phyloP scores from a whole-genome alignment of 2,888 invertebrate species.

The Cryptus viduatorius region DNA sequence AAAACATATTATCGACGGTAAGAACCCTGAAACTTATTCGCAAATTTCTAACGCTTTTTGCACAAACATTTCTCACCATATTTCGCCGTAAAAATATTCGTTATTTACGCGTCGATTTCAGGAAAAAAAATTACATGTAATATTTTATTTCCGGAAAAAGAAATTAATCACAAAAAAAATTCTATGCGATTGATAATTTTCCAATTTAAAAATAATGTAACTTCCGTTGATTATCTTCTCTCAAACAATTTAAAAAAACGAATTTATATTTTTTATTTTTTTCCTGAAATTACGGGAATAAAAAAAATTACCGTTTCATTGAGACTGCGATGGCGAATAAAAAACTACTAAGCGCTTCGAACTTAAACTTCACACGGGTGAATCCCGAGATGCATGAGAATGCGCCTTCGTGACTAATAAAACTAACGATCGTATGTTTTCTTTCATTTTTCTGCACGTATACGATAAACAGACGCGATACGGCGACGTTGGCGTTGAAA shows the following conservation, averaged over 20 bases:
- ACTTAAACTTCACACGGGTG: background rate
- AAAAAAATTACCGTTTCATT: no score
- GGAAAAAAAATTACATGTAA: no score
- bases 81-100: background rate
- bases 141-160: no score
- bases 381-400: conserved; percentile 52
- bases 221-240: no score
- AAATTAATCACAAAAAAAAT: no score
- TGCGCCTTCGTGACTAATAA: conserved; percentile 44
- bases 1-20: conserved; percentile 81
- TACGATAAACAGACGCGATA: conserved; percentile 74
- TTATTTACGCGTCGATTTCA: background rate
- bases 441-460: conserved; percentile 60
- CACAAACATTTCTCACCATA: background rate
- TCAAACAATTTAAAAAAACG: no score
- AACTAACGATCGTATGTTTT: conserved; percentile 51
- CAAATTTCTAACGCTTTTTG: background rate
- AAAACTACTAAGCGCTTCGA: background rate
- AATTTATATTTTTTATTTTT: no score
- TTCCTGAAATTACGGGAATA: no score
- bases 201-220: no score
- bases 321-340: background rate
- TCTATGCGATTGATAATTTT: no score
- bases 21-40: conserved; percentile 66
- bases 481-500: conserved; percentile 66